Conservation (phyloP, 1,140 invertebrate genomes). For the Zaprionus gabonicus region DNA sequence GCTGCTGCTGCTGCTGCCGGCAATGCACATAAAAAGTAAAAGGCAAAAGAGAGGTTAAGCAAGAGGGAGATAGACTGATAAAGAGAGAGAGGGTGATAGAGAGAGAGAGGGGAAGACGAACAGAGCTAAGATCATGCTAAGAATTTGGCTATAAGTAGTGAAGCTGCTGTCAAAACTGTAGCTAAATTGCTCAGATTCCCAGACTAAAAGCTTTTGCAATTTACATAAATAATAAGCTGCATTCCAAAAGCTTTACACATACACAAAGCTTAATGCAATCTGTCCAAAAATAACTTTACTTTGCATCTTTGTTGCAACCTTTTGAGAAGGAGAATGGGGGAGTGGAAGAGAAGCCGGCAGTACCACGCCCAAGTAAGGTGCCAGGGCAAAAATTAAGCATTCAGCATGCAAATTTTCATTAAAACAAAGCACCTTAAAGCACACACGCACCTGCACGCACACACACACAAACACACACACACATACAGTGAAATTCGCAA, state of each 20-base stretch:
- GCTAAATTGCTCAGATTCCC: not conserved
- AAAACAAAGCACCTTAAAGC: constrained; percentile 65
- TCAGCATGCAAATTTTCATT: constrained; percentile 76
- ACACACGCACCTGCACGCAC: constrained; percentile 28
- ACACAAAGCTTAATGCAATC: constrained; percentile 20
- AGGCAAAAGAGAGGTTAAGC: constrained; percentile 5
- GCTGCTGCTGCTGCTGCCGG: too few species aligned
- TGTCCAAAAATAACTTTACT: constrained; percentile 5
- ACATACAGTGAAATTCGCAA: not conserved
- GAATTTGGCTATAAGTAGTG: constrained; percentile 1
- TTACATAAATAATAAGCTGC: not conserved
- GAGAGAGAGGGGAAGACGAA: not conserved
- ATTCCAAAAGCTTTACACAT: constrained; percentile 2
- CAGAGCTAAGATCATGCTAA: not conserved
- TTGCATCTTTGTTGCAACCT: constrained; percentile 1
- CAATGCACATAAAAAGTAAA: constrained; percentile 23
- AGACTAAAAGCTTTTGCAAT: constrained; percentile 2
- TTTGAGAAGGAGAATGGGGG: constrained; percentile 3
- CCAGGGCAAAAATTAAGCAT: constrained; percentile 66
- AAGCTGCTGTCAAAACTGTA: not conserved
- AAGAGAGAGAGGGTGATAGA: not conserved
- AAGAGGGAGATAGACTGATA: not conserved
- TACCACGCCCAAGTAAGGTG: constrained; percentile 27
- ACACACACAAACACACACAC: constrained; percentile 28
- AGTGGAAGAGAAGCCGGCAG: constrained; percentile 15